Evolutionary conservation across 1,140 invertebrate genomes (phyloP).

Genomic region (Colletes latitarsis): DNA sequence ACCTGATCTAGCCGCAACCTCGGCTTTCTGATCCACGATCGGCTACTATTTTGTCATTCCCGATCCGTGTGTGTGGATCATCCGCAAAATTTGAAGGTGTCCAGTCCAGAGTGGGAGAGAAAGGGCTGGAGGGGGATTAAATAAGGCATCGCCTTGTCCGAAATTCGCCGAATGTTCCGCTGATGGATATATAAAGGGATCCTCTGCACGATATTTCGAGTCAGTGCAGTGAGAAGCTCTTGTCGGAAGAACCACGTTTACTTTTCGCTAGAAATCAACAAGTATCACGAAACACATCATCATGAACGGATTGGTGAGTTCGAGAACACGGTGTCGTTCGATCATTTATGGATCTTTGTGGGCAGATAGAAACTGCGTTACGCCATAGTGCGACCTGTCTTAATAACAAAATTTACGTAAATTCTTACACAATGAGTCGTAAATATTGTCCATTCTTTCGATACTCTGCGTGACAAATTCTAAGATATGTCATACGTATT

Average conservation of each 20-base stretch:
- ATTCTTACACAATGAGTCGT: neutral
- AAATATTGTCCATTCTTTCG: no score
- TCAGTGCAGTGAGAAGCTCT: constrained; percentile 60
- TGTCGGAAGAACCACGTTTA: constrained; percentile 1
- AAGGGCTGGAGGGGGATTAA: constrained; percentile 44
- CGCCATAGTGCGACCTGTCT: neutral
- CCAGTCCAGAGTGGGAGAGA: constrained; percentile 41
- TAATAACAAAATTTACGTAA: no score
- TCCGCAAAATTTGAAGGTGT: constrained; percentile 56
- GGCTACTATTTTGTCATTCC: neutral
- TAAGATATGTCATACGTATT: no score
- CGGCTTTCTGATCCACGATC: neutral
- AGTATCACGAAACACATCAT: constrained; percentile 14
- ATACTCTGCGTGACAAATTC: no score
- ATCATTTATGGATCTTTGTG: neutral
- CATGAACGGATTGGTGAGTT: constrained; percentile 60
- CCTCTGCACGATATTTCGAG: constrained; percentile 41
- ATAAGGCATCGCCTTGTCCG: constrained; percentile 55
- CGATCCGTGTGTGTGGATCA: constrained; percentile 16
- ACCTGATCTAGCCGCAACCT: neutral
- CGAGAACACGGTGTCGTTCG: neutral
- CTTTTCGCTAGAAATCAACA: neutral
- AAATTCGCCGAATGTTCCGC: constrained; percentile 57
- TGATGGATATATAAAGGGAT: constrained; percentile 68
- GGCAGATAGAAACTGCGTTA: neutral